These are phyloP conservation scores for Acipenser oxyrinchus DNA, from an alignment of 2,797 vertebrate genomes.

Conservation along the genomic window DNA sequence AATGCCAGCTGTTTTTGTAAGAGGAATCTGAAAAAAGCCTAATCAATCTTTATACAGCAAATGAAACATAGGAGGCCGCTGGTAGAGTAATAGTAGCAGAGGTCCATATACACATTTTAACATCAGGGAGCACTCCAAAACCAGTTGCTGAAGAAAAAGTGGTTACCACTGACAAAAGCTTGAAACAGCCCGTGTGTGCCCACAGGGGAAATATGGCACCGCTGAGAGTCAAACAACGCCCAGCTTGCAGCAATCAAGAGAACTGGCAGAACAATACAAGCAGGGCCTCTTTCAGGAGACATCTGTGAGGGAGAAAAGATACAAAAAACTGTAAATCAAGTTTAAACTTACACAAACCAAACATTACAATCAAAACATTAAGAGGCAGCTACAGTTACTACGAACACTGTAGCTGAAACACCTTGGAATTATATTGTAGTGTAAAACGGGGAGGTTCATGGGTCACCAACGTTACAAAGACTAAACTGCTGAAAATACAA, in stretches of 20 bases:
- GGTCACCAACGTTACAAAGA: too few species aligned
- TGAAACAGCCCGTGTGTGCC: conserved; percentile 81
- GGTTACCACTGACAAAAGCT: conserved; percentile 80
- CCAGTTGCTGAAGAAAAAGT: conserved; percentile 75
- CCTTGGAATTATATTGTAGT: conserved; percentile 20
- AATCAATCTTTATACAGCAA: conserved; percentile 82
- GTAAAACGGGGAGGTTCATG: conserved; percentile 18
- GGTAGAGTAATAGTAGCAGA: conserved; percentile 76
- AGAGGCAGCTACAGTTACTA: too few species aligned
- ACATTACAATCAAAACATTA: too few species aligned
- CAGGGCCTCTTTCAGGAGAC: conserved; percentile 56
- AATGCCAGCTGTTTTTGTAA: conserved; percentile 83
- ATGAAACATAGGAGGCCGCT: conserved; percentile 72
- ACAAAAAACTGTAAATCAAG: background rate
- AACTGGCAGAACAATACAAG: conserved; percentile 22
- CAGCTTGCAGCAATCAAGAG: conserved; percentile 67
- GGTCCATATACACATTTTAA: conserved; percentile 66
- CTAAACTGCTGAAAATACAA: too few species aligned
- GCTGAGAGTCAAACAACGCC: conserved; percentile 70
- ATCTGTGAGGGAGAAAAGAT: conserved; percentile 42
- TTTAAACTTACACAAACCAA: background rate
- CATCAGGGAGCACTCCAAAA: conserved; percentile 77
- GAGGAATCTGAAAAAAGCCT: conserved; percentile 80
- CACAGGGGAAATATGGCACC: conserved; percentile 78
- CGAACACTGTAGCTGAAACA: too few species aligned